phyloP scores from a whole-genome alignment of 2,888 invertebrate genomes.

The Yponomeuta plumbellus region DNA sequence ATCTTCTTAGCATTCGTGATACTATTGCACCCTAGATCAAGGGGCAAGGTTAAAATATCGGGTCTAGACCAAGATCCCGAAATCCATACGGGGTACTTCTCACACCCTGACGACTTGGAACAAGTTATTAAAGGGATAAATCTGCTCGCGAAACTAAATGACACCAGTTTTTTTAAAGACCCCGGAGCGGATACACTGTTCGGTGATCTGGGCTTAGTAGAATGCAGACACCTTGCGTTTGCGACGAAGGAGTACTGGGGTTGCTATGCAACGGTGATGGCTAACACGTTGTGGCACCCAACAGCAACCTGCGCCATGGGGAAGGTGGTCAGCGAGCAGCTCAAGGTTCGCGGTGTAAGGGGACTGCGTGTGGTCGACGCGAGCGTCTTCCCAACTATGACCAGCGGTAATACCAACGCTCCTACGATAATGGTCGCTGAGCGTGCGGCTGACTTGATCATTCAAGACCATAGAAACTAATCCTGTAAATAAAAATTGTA shows the following conservation, averaged over 20 bases:
- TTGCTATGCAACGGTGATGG: slow-evolving; percentile 33
- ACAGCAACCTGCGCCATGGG: slow-evolving; percentile 18
- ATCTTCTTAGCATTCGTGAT: not conserved
- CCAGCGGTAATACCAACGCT: not conserved
- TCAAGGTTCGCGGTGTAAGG: slow-evolving; percentile 15
- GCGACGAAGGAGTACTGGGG: slow-evolving; percentile 15
- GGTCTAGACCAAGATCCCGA: not conserved
- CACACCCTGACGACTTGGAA: slow-evolving; percentile 1
- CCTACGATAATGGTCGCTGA: slow-evolving; percentile 17
- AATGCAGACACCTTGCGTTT: no score
- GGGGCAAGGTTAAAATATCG: not conserved
- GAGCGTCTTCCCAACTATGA: slow-evolving; percentile 15
- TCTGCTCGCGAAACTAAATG: no score
- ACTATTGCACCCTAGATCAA: slow-evolving; percentile 14
- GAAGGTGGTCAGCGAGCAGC: slow-evolving; percentile 9
- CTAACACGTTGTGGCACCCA: slow-evolving; percentile 9
- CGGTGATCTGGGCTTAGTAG: not conserved
- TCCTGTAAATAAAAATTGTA: no score
- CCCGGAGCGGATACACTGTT: not conserved
- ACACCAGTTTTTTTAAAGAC: no score
- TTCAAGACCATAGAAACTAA: no score
- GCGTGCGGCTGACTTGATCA: slow-evolving; percentile 19
- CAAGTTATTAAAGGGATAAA: not conserved
- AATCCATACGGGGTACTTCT: slow-evolving; percentile 10
- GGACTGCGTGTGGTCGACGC: slow-evolving; percentile 17